These are phyloP conservation scores for Mola mola DNA, from an alignment of 2,113 vertebrate genomes.

Conservation along the genomic window DNA sequence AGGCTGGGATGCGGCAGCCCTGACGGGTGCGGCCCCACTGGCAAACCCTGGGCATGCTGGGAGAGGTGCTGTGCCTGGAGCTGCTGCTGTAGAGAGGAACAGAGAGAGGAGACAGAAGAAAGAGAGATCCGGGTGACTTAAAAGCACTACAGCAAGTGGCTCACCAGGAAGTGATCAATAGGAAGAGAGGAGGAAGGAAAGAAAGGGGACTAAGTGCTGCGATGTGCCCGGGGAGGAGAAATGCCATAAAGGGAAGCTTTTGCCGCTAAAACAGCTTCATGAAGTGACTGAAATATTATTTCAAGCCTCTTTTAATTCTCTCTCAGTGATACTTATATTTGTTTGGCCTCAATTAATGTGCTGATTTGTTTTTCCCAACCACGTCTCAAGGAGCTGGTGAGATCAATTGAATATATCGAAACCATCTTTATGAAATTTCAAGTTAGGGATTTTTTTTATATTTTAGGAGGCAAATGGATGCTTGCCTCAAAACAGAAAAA, in stretches of 20 bases:
- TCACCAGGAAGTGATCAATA: constrained; percentile 32
- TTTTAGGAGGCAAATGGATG: constrained; percentile 9
- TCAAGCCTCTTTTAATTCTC: background rate
- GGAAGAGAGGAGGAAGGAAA: constrained; percentile 39
- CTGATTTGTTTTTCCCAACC: too few species aligned
- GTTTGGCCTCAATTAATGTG: background rate
- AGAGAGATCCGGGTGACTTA: constrained; percentile 63
- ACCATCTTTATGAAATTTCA: background rate
- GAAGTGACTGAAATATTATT: background rate
- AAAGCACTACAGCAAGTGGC: constrained; percentile 18
- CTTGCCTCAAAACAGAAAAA: constrained; percentile 39
- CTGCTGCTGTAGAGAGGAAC: constrained; percentile 83
- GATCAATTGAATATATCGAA: too few species aligned
- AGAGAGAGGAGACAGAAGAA: constrained; percentile 8
- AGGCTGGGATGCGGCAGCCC: constrained; percentile 82
- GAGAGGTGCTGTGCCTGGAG: constrained; percentile 93
- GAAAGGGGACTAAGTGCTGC: constrained; percentile 62
- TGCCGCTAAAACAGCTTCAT: constrained; percentile 16
- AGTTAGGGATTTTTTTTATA: background rate
- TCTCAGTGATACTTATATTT: background rate
- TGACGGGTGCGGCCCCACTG: constrained; percentile 85
- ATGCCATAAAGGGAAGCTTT: constrained; percentile 6
- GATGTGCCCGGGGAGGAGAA: constrained; percentile 47
- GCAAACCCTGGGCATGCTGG: constrained; percentile 86
- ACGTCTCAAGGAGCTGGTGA: too few species aligned